phyloP scores from a whole-genome alignment of 2,797 vertebrate species.

The Coregonus sp. region DNA sequence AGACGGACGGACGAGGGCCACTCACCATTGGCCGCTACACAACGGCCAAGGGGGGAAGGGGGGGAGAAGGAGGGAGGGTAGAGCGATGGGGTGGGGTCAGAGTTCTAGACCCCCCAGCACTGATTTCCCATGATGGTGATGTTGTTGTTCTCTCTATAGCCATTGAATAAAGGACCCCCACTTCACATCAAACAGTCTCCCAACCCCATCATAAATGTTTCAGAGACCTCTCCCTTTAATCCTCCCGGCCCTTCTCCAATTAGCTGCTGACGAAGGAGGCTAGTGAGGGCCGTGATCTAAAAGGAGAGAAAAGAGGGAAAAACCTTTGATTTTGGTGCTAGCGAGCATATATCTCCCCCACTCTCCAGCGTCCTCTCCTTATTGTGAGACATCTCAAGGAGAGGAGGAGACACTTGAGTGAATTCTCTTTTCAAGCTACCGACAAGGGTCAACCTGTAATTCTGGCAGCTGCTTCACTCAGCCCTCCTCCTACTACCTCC shows the following conservation, averaged over 20 bases:
- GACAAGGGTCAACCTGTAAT: constrained; percentile 80
- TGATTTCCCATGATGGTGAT: constrained; percentile 21
- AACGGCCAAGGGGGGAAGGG: constrained; percentile 49
- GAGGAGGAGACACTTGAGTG: constrained; percentile 75
- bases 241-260: constrained; percentile 65
- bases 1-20: constrained; percentile 27
- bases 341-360: constrained; percentile 47
- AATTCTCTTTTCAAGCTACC: constrained; percentile 74
- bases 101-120: constrained; percentile 21
- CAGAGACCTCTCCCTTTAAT: constrained; percentile 69
- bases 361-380: constrained; percentile 54
- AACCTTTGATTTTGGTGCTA: constrained; percentile 67
- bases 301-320: constrained; percentile 54
- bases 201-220: constrained; percentile 68
- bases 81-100: constrained; percentile 33
- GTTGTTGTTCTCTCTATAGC: constrained; percentile 51
- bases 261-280: constrained; percentile 58
- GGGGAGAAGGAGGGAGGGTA: constrained; percentile 34
- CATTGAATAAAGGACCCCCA: constrained; percentile 53
- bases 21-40: constrained; percentile 52
- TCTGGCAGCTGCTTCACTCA: constrained; percentile 71
- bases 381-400: constrained; percentile 75
- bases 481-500: constrained; percentile 11
- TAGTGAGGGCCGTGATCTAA: constrained; percentile 55
- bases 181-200: constrained; percentile 71